Base-by-base conservation (phyloP, 2,113 vertebrate genomes). In the Andinoacara biseriatus region DNA sequence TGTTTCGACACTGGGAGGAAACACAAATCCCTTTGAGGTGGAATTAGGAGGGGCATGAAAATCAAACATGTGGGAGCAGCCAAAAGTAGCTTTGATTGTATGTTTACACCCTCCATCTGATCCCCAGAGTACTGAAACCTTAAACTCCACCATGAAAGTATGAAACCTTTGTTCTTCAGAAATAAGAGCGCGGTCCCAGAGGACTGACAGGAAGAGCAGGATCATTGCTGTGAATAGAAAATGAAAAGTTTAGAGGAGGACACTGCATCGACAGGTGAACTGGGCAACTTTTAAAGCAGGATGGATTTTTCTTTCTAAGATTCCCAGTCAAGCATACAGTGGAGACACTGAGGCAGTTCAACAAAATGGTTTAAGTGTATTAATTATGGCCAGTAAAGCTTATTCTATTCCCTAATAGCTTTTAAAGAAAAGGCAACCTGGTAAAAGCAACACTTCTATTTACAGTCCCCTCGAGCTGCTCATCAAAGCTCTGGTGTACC, bases 141-240 rank as follows among this genome's bases (percentile, higher is more conserved):
- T 78, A 31, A 74, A 63, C 63, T 43, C 29, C 13, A 58, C 38
- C 8, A 22, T 18, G 15, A 52, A 46, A 67, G 20, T 52, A 80
- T 58, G 33, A 80, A 69, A 86, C 46, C 20, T 4, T 57, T 58
- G 61, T 57, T 31, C 82, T 78, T 83, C 40, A 84, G 58, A 87
- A 65, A 87, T 15, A 87, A 79, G 74, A 92, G 83, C 60, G 62
- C 59, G 40, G 26, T 77, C 77, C 35, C 81, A 74, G 40, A 81
- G 43, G 82, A 29, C 1, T 80, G 69, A 49, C 31, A 85, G 87
- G 89, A 92, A 90, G 84, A 80, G 84, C 58, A 58, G 60, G 82
- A 82, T 75, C 65, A 40, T 31, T 74, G 79, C 8, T 76, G 75
- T 81, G 57, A 90, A 76, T 49, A 78, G 72, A 80, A 65, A 83